phyloP scores from a whole-genome alignment of 2,888 invertebrate species.

The Sthenelais limicola region DNA sequence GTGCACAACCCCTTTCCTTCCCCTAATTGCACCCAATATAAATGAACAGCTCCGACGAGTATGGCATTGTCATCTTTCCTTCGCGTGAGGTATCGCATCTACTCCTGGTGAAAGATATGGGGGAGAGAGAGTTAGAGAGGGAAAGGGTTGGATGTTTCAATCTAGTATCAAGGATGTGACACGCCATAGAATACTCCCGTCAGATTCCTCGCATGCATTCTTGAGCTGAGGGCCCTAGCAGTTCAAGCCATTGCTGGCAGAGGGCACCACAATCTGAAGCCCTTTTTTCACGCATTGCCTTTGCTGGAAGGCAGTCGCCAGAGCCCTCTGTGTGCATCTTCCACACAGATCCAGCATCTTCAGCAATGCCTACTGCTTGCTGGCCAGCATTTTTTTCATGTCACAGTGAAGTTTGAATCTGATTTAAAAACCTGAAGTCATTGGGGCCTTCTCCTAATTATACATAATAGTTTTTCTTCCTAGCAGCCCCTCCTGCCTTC shows the following conservation, averaged over 20 bases:
- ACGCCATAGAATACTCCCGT: neutral
- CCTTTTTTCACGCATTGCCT: slow-evolving; percentile 11
- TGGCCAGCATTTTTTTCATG: neutral
- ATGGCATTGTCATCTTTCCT: no score
- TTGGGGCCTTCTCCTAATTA: no score
- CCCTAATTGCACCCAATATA: no score
- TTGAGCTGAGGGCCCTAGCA: neutral
- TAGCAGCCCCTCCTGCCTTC: no score
- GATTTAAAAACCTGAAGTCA: neutral
- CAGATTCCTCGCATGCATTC: neutral
- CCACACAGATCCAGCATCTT: slow-evolving; percentile 3
- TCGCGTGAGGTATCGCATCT: no score
- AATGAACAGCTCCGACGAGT: no score
- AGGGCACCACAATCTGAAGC: slow-evolving; percentile 20
- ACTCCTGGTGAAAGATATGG: no score
- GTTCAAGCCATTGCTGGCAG: slow-evolving; percentile 3
- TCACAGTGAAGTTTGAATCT: neutral
- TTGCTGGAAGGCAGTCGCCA: slow-evolving; percentile 10
- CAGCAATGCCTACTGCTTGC: neutral
- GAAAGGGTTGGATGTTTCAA: no score
- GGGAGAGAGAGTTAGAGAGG: no score
- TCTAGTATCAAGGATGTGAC: no score
- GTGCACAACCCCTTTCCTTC: no score
- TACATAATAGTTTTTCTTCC: no score
- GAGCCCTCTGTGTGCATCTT: neutral